A percentile compares a stretch with the other conserved stretches of the same genome.
Conservation (phyloP, 2,888 invertebrate species). For the Lasioglossum figueresi region DNA sequence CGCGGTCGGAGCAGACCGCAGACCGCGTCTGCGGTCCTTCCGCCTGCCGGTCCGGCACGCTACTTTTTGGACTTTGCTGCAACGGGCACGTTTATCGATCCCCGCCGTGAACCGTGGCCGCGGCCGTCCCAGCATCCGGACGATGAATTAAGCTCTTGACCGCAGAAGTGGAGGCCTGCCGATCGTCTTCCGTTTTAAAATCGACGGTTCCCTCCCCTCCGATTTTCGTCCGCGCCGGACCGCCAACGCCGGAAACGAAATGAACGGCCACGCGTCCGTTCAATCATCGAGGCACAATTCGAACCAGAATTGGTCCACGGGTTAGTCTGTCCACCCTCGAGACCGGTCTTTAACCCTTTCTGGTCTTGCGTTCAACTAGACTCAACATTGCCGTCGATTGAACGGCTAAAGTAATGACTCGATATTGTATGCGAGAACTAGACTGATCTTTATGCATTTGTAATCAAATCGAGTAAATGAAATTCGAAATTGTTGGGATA, state of each 20-base stretch:
- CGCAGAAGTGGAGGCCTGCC: slow-evolving; percentile 49
- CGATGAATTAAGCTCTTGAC: slow-evolving; percentile 64
- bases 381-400: neutral
- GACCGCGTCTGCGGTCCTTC: slow-evolving; percentile 76
- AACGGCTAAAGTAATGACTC: neutral
- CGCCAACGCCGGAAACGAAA: slow-evolving; percentile 10
- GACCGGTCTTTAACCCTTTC: neutral
- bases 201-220: slow-evolving; percentile 5
- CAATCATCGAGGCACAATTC: neutral
- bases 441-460: no score
- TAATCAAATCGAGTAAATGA: no score
- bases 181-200: slow-evolving; percentile 49
- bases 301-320: neutral
- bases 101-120: neutral
- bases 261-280: neutral
- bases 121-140: slow-evolving; percentile 58
- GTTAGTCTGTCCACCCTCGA: neutral
- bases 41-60: slow-evolving; percentile 64
- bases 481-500: no score
- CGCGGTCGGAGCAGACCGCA: slow-evolving; percentile 71
- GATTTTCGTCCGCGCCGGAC: neutral
- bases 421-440: neutral
- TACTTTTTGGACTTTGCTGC: slow-evolving; percentile 69
- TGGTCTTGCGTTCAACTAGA: neutral
- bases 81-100: slow-evolving; percentile 67